A percentile compares a stretch with the other conserved stretches of the same genome.
Conservation (phyloP, 2,797 vertebrate genomes). For the Pseudochaenichthys georgianus region DNA sequence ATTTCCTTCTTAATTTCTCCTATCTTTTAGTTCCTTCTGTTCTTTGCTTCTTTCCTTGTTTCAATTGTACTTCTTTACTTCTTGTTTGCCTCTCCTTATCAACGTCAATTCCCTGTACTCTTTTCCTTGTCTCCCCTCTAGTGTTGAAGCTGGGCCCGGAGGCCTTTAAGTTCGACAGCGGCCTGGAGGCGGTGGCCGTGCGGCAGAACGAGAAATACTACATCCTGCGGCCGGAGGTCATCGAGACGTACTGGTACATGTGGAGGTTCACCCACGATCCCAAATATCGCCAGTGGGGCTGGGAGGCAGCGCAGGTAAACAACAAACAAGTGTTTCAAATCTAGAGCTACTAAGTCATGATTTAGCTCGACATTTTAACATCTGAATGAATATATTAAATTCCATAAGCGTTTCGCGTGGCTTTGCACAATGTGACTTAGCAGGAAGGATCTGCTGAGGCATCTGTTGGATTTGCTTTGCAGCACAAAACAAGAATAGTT, state of each 20-base stretch:
- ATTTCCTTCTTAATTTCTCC: no score
- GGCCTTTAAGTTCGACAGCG: slow-evolving; percentile 98
- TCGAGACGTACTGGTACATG: slow-evolving; percentile 99
- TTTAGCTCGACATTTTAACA: not conserved
- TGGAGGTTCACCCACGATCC: slow-evolving; percentile 99
- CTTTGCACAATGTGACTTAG: not conserved
- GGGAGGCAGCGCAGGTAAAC: slow-evolving; percentile 95
- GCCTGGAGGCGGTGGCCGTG: slow-evolving; percentile 94
- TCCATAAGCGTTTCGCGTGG: not conserved
- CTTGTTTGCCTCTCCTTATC: no score
- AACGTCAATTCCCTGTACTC: no score
- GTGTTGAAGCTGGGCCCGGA: slow-evolving; percentile 97
- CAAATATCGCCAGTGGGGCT: slow-evolving; percentile 98
- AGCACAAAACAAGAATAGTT: slow-evolving; percentile 1
- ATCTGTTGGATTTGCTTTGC: not conserved
- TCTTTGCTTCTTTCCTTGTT: no score
- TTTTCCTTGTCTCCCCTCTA: slow-evolving; percentile 52
- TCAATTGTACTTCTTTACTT: no score
- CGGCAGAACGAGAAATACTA: slow-evolving; percentile 99
- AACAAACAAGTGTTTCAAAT: no score
- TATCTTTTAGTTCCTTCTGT: no score
- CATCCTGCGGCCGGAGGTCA: slow-evolving; percentile 97
- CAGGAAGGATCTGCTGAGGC: not conserved
- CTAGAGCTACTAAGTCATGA: no score
- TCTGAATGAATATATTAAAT: not conserved